A percentile compares a stretch with the other conserved stretches of the same genome.
Evolutionary conservation across 2,797 vertebrate species (phyloP).

Genomic region (Poecilia velifera): DNA sequence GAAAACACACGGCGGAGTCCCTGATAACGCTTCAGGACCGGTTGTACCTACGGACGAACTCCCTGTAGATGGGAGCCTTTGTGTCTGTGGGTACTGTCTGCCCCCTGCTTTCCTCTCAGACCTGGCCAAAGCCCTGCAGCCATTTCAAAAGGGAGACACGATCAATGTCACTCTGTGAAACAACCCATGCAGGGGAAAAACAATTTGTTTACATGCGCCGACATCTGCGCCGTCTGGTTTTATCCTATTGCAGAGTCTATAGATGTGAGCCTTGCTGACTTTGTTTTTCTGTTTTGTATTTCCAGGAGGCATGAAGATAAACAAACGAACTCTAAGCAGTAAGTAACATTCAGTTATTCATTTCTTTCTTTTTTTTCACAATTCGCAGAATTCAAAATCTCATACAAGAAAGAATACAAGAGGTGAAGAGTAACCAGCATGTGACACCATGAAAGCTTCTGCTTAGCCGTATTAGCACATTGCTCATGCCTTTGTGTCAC

Average conservation of each 20-base stretch:
- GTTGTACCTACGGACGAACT: constrained; percentile 42
- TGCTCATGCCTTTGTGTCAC: constrained; percentile 12
- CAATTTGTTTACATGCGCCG: constrained; percentile 26
- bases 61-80: constrained; percentile 54
- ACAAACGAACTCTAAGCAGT: constrained; percentile 69
- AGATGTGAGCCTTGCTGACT: background rate
- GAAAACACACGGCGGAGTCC: background rate
- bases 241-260: background rate
- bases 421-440: background rate
- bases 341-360: constrained; percentile 52
- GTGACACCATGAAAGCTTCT: constrained; percentile 4
- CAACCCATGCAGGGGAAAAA: constrained; percentile 11
- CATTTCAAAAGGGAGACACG: constrained; percentile 16
- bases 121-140: constrained; percentile 32
- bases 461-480: constrained; percentile 8
- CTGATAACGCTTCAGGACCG: constrained; percentile 32
- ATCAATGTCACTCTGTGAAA: constrained; percentile 46
- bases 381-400: background rate
- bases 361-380: constrained; percentile 1
- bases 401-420: background rate
- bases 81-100: constrained; percentile 43
- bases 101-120: constrained; percentile 22
- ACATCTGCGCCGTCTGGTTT: background rate
- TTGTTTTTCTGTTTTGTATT: constrained; percentile 39
- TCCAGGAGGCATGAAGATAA: constrained; percentile 78